phyloP scores from a whole-genome alignment of 2,113 vertebrate genomes.

The Erythrocercus mccallii region DNA sequence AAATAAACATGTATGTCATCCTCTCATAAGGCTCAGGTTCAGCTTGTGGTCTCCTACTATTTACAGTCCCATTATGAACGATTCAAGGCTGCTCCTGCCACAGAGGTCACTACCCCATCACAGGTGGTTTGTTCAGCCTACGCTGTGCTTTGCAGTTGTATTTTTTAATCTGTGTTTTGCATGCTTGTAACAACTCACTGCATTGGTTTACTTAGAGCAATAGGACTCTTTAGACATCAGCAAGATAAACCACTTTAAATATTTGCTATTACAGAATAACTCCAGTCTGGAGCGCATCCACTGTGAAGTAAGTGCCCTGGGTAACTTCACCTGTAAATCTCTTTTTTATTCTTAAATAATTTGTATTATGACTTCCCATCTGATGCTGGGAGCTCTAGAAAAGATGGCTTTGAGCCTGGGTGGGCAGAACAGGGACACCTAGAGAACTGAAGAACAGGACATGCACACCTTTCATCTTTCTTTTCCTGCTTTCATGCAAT shows the following conservation, averaged over 20 bases:
- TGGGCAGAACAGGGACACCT: neutral
- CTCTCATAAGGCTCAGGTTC: neutral
- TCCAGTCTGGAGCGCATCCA: neutral
- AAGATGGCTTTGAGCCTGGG: neutral
- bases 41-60: neutral
- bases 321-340: neutral
- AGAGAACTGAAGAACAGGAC: neutral
- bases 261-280: neutral
- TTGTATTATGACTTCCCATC: neutral
- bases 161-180: neutral
- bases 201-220: neutral
- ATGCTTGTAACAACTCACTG: neutral
- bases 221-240: neutral
- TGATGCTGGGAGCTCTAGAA: neutral
- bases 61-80: neutral
- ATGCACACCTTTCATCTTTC: neutral
- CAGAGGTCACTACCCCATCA: neutral
- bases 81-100: neutral
- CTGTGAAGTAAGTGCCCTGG: neutral
- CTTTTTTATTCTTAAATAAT: neutral
- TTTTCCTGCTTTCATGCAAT: neutral
- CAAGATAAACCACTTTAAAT: neutral
- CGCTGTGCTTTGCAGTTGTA: fast-evolving
- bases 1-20: neutral
- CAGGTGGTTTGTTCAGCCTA: fast-evolving